Conservation (phyloP, 1,140 invertebrate genomes). For the Nasonia longicornis region DNA sequence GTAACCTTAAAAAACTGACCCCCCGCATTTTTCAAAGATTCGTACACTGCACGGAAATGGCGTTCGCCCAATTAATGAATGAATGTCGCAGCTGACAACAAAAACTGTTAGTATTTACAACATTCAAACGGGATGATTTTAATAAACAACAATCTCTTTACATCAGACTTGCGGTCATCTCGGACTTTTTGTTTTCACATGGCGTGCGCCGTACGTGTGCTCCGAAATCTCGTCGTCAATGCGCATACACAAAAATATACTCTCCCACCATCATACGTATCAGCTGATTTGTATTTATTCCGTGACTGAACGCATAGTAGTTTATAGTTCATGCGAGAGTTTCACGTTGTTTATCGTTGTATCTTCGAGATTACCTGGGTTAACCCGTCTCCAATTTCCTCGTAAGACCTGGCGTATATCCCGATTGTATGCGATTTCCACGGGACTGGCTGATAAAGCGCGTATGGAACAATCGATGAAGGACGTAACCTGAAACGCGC, state of each 20-base stretch:
- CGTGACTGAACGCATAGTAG: conserved; percentile 3
- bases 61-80: no score
- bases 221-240: neutral
- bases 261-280: neutral
- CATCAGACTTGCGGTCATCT: no score
- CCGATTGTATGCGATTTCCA: neutral
- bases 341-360: neutral
- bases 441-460: neutral
- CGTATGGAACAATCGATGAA: conserved; percentile 17
- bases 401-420: neutral
- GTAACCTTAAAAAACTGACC: conserved; percentile 25
- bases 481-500: conserved; percentile 30
- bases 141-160: no score
- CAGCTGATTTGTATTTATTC: conserved; percentile 24
- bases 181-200: no score
- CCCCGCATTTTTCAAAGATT: conserved; percentile 19
- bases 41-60: no score
- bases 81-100: no score
- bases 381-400: neutral
- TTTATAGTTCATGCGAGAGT: neutral
- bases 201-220: no score
- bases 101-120: no score
- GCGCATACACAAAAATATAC: neutral
- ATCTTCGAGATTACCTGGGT: neutral
- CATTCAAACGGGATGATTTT: no score